Evolutionary conservation across 2,113 vertebrate species (phyloP).

Genomic region (Alosa alosa): DNA sequence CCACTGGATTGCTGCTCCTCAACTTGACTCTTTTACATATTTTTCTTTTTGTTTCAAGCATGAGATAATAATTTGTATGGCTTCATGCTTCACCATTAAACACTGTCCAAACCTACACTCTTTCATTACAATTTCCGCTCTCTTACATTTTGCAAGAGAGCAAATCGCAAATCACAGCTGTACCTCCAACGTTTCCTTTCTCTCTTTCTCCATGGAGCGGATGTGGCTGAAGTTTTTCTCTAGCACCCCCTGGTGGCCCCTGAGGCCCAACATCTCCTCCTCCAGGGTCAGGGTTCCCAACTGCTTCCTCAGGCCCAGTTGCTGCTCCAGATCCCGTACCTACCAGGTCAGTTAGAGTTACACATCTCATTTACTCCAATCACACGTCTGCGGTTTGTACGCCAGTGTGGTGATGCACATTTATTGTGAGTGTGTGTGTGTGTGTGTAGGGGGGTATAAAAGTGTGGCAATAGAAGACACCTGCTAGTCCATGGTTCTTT

Average conservation of each 20-base stretch:
- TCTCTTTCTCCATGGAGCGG: constrained; percentile 81
- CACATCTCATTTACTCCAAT: neutral
- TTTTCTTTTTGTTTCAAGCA: neutral
- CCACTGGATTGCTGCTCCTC: neutral
- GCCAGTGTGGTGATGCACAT: neutral
- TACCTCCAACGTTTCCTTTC: constrained; percentile 83
- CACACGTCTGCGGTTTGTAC: neutral
- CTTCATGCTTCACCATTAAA: too few species aligned
- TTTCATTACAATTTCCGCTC: neutral
- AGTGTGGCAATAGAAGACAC: too few species aligned
- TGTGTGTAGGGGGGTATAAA: too few species aligned
- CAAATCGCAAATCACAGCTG: neutral
- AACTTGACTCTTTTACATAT: neutral
- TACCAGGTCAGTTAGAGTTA: constrained; percentile 47
- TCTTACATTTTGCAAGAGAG: neutral
- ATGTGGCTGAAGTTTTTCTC: constrained; percentile 82
- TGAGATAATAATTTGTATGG: too few species aligned
- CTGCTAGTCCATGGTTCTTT: neutral
- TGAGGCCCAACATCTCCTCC: constrained; percentile 56
- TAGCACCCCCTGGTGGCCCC: constrained; percentile 66
- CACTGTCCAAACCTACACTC: neutral
- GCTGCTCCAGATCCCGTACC: constrained; percentile 87
- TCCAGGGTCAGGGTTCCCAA: constrained; percentile 49
- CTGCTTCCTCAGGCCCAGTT: constrained; percentile 70
- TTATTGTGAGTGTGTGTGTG: neutral